phyloP scores from a whole-genome alignment of 2,888 invertebrate genomes.

The Brachylomia viminalis region DNA sequence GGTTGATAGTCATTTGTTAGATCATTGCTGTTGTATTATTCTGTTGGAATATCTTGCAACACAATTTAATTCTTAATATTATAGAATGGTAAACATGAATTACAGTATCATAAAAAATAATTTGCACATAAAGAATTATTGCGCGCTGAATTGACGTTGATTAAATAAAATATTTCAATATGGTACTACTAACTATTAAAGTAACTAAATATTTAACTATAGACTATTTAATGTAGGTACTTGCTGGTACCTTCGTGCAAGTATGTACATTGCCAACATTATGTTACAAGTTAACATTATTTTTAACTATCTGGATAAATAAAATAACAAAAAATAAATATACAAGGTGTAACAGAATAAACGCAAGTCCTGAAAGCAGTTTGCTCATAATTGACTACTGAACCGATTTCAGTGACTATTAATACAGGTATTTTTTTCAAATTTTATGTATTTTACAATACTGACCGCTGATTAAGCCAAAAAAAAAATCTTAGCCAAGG shows the following conservation, averaged over 20 bases:
- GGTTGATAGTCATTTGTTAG: background rate
- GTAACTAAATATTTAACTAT: background rate
- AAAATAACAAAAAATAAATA: background rate
- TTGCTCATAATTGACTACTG: no score
- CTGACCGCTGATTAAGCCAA: no score
- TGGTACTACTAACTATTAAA: background rate
- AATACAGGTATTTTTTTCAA: no score
- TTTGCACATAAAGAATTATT: background rate
- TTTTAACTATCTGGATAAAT: background rate
- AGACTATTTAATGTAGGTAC: background rate
- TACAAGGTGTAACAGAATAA: no score
- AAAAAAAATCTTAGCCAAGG: no score
- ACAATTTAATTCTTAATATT: background rate
- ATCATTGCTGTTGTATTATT: background rate
- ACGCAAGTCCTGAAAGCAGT: no score
- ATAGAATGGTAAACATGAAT: background rate
- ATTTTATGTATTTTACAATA: no score
- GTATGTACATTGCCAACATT: conserved; percentile 4
- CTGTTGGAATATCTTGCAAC: background rate
- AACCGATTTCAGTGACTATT: no score
- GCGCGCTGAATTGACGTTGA: background rate
- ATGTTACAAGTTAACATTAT: conserved; percentile 2
- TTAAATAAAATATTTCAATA: background rate
- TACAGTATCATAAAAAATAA: background rate
- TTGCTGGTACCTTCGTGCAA: conserved; percentile 11